Evolutionary conservation across 1,140 invertebrate species (phyloP), one percentile per base, ranked within the genome.

Genomic region (Anoplophora glabripennis): DNA sequence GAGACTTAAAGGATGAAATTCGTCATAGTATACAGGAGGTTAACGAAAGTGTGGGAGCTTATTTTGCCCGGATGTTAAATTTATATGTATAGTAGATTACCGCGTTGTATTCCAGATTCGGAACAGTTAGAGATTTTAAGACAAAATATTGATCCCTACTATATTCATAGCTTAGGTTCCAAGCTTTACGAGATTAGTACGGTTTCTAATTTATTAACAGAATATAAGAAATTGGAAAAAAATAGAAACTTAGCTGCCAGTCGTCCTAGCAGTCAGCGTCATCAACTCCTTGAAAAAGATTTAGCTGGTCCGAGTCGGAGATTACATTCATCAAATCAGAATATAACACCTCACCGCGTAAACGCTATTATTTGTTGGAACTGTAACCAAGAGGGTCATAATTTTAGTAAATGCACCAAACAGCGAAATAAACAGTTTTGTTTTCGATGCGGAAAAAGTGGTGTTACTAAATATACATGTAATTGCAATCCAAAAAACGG

Each of bases 331-430:
- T 11, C 18, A 14, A 18, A n/a, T n/a, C n/a, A 48, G 18, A 48
- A 18, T 8, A 48, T 48, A 48, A 28, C 18, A 3, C n/a, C 46
- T 28, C 46, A 48, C 10, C 18, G 8, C 8, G 46, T 18, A 10
- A 28, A 44, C 12, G 15, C 9, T 14, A 28, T 17, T 28, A 10
- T 7, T 14, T 48, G 46, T 34, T 48, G 46, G 46, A 48, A 48
- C 21, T 48, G 46, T 48, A n/a, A 17, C 3, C 11, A 48, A 15
- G 7, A 7, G n/a, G 46, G 46, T 9, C 46, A 48, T 48, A n/a
- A 12, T 11, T 48, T 48, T 18, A 17, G 2, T 1, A 21, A 14
- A 1, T 48, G 48, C n/a, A 5, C 5, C 8, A n/a, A 11, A 35
- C 15, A 8, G 8, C 17, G 48, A 12, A 38, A 10, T 4, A 28